phyloP scores from a whole-genome alignment of 1,140 invertebrate genomes.

The Calycopis cecrops region DNA sequence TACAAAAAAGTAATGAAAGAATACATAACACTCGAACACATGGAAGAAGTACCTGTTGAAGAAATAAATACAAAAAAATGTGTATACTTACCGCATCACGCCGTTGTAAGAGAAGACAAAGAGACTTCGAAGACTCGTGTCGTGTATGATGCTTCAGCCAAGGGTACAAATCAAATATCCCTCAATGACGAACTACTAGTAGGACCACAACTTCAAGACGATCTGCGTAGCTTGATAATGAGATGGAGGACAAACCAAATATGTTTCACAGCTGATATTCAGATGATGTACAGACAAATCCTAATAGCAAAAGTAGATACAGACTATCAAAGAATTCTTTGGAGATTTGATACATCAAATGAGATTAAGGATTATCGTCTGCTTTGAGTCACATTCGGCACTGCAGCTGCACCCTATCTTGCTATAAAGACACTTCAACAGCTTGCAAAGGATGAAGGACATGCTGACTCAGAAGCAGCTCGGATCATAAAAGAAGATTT shows the following conservation, averaged over 20 bases:
- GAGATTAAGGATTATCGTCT: slow-evolving; percentile 13
- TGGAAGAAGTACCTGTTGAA: slow-evolving; percentile 16
- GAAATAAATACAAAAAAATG: slow-evolving; percentile 6
- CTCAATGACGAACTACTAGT: slow-evolving; percentile 27
- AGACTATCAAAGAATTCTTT: slow-evolving; percentile 45
- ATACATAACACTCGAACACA: slow-evolving; percentile 27
- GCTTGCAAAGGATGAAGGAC: slow-evolving; percentile 37
- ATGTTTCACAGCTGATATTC: slow-evolving; percentile 22
- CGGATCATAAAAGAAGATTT: slow-evolving; percentile 34
- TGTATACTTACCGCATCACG: slow-evolving; percentile 19
- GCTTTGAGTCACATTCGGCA: slow-evolving; percentile 45
- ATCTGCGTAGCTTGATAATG: slow-evolving; percentile 48
- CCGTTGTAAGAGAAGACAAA: slow-evolving; percentile 21
- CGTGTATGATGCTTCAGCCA: slow-evolving; percentile 18
- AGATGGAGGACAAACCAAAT: slow-evolving; percentile 44
- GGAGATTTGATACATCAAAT: slow-evolving; percentile 26
- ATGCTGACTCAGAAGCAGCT: slow-evolving; percentile 21
- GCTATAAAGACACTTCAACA: slow-evolving; percentile 37
- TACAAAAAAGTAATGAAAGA: slow-evolving; percentile 30
- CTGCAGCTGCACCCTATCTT: slow-evolving; percentile 30
- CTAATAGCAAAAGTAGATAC: slow-evolving; percentile 31
- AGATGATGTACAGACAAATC: slow-evolving; percentile 57
- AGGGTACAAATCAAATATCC: slow-evolving; percentile 17
- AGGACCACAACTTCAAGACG: too few species aligned
- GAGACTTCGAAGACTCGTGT: slow-evolving; percentile 15